Evolutionary conservation across 2,113 vertebrate species (phyloP), one percentile per base, ranked within the genome.

Genomic region (Sterrhoptilus dennistouni): DNA sequence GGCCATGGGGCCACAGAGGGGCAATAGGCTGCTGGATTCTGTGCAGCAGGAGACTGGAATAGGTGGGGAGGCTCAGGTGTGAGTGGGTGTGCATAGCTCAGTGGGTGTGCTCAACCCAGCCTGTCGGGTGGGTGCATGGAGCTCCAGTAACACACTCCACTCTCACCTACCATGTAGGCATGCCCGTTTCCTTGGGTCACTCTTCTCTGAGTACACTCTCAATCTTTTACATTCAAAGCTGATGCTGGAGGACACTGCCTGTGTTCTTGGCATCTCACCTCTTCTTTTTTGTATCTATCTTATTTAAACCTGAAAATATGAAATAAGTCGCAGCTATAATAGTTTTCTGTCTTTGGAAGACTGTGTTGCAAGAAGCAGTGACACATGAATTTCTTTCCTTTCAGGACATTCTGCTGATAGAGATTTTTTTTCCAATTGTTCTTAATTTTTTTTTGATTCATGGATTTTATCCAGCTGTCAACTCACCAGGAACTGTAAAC

Each of bases 401-500:
- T 59, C 71, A 63, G 59, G 29, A 22, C 38, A 42, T 28, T 69
- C 14, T 75, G 36, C 15, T 17, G 40, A 36, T 25, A 69, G 27
- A 45, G 13, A 13, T 8, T 28, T 79, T 65, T 63, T 76, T 47
- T 44, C 53, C 5, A 10, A 5, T 20, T 57, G 29, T 49, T 47
- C 5, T 79, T 65, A 0, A 3, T 5, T 24, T 59, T 25, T 38
- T 33, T 76, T 57, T 70, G 0, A 23, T 79, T 76, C 27, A 68
- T 91, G 59, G 29, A 65, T 83, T 87, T 94, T 70, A 66, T 77
- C 71, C 47, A 84, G 18, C 40, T 81, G 44, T 64, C 60, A 68
- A 11, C n/a, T 79, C 71, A 53, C 50, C 35, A 60, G 82, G 38
- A 88, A 74, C 23, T 47, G 19, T 23, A 70, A 91, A 82, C 35